These are phyloP conservation scores for Agrotis puta DNA, from an alignment of 2,888 invertebrate genomes.

Conservation along the genomic window DNA sequence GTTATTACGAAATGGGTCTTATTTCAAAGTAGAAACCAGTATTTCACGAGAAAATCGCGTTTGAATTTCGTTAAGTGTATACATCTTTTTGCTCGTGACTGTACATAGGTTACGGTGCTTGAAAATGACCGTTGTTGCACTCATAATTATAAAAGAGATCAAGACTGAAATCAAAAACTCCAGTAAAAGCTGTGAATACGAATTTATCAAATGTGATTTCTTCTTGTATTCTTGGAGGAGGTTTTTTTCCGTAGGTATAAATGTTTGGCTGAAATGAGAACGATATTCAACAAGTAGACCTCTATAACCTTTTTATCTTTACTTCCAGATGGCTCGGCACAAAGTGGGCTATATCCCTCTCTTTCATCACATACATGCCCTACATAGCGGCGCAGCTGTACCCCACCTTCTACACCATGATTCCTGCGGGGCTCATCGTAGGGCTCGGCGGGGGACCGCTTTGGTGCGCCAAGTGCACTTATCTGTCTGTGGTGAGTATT, in stretches of 20 bases:
- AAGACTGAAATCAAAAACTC: no score
- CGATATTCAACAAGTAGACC: no score
- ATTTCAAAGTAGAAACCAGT: no score
- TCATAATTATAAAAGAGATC: no score
- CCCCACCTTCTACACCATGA: slow-evolving; percentile 92
- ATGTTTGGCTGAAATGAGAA: background rate
- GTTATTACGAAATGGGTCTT: no score
- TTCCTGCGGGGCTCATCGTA: slow-evolving; percentile 92
- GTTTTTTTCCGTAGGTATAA: background rate
- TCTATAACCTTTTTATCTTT: background rate
- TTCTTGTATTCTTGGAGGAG: background rate
- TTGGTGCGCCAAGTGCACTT: slow-evolving; percentile 94
- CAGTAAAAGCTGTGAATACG: no score
- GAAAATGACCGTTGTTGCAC: no score
- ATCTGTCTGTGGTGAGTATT: slow-evolving; percentile 91
- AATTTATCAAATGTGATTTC: no score
- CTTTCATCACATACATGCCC: slow-evolving; percentile 92
- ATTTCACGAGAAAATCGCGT: no score
- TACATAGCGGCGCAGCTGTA: slow-evolving; percentile 93
- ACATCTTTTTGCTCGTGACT: no score
- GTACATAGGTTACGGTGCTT: no score
- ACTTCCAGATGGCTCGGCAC: slow-evolving; percentile 91
- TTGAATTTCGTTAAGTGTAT: no score
- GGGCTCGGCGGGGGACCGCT: slow-evolving; percentile 93
- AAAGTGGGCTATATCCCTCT: slow-evolving; percentile 92